Base-by-base conservation (phyloP, 2,888 invertebrate genomes). In the Amphipoea oculea region DNA sequence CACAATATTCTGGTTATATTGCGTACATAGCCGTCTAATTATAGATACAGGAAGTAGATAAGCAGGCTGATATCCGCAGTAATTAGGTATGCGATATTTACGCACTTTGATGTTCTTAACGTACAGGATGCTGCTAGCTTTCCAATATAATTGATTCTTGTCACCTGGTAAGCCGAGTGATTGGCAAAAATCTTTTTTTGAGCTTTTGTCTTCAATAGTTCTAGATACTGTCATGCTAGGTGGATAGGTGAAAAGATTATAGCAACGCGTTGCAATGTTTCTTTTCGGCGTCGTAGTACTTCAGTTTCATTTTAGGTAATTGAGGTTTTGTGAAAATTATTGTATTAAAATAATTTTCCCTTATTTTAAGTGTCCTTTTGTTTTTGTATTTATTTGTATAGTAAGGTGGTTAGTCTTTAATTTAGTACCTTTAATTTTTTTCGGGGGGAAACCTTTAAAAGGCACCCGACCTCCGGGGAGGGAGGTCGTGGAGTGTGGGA, bases 71-170 rank as follows among this genome's bases (percentile, higher is more conserved):
- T 74, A 80, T 80, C n/a, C 54, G 23, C 48, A 63, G 68, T 73
- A 63, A 68, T 63, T 73, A 80, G 29, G 17, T 23, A 73, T 73
- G n/a, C 11, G 20, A 73, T 81, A 81, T 81, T 81, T 65, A 60
- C 57, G 40, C 57, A 67, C 63, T 80, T 68, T 73, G 62, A 73
- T 48, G 73, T 63, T 40, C 23, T 62, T 57, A 69, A 29, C 23
- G 9, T 14, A 11, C 40, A 69, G 73, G 68, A 73, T 57, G 48
- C 48, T 57, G 20, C 9, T 14, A 69, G 29, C 29, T 60, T 51
- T 57, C 63, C 48, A 4, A n/a, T 57, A 14, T 57, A 48, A 71
- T 62, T 72, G 11, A 63, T 60, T 62, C 65, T 48, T 45, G 23
- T 70, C 69, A 77, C 11, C 29, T 40, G 17, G 0, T 23, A 6